Evolutionary conservation across 2,113 vertebrate species (phyloP).

Genomic region (Tympanuchus pallidicinctus): DNA sequence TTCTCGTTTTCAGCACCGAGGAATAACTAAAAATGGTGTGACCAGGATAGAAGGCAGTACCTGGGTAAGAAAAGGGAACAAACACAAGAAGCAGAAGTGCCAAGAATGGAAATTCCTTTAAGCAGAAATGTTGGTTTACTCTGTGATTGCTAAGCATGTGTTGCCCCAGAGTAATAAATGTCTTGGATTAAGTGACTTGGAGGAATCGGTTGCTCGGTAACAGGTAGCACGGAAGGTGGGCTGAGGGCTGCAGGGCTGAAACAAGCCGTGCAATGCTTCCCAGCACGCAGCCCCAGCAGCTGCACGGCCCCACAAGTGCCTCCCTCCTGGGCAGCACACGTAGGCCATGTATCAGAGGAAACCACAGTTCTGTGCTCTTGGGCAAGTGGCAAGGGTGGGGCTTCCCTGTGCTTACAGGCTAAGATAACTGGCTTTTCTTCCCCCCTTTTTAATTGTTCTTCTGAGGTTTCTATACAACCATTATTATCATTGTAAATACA

Average conservation of each 20-base stretch:
- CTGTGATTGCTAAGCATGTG: neutral
- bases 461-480: constrained; percentile 30
- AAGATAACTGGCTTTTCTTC: constrained; percentile 55
- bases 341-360: neutral
- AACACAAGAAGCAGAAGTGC: neutral
- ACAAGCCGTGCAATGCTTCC: neutral
- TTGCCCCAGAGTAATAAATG: constrained; percentile 22
- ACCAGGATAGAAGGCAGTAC: neutral
- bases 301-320: fast-evolving
- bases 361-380: neutral
- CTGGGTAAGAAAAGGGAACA: neutral
- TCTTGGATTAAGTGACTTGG: constrained; percentile 47
- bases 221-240: constrained; percentile 31
- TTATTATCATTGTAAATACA: constrained; percentile 66
- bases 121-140: neutral
- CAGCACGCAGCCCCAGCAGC: neutral
- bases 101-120: neutral
- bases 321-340: neutral
- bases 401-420: constrained; percentile 46
- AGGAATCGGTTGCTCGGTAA: constrained; percentile 44
- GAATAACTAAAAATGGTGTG: neutral
- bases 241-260: neutral
- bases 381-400: constrained; percentile 55
- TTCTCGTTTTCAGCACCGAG: neutral
- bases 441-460: constrained; percentile 50